Percentiles rank a stretch among this genome's conserved stretches.
Evolutionary conservation across 2,113 vertebrate genomes (phyloP).

Genomic region (Neolamprologus fasciatus): DNA sequence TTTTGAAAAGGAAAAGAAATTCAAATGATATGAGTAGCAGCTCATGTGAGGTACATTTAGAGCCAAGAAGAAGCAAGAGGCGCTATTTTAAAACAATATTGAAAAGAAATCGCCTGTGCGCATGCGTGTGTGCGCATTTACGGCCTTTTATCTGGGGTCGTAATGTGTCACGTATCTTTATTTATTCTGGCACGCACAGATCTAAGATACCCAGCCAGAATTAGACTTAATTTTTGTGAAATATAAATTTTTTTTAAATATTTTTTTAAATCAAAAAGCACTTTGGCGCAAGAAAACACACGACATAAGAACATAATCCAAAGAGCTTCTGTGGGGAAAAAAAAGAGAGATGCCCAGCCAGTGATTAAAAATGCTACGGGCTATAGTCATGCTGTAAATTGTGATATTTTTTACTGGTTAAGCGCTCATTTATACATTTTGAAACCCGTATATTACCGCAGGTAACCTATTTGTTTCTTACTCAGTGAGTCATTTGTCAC

Average conservation of each 20-base stretch:
- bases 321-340: neutral
- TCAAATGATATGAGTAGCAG: neutral
- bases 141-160: neutral
- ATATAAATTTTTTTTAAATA: accelerated
- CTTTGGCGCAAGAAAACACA: neutral
- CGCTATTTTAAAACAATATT: neutral
- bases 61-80: neutral
- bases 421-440: neutral
- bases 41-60: neutral
- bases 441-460: neutral
- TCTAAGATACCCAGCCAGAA: neutral
- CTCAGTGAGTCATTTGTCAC: slow-evolving; percentile 29
- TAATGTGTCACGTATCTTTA: neutral
- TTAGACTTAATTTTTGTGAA: neutral
- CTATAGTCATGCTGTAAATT: neutral
- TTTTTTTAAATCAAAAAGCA: neutral
- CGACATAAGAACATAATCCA: neutral
- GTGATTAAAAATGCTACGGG: neutral
- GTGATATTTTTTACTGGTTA: neutral
- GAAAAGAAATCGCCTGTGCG: neutral
- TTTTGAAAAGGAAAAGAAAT: neutral
- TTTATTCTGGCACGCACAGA: neutral
- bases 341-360: neutral
- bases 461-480: neutral
- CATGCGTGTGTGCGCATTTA: neutral